Percentiles rank a stretch among this genome's conserved stretches.
These are phyloP conservation scores for Drosophila borborema DNA, from an alignment of 2,888 invertebrate genomes.

Conservation along the genomic window DNA sequence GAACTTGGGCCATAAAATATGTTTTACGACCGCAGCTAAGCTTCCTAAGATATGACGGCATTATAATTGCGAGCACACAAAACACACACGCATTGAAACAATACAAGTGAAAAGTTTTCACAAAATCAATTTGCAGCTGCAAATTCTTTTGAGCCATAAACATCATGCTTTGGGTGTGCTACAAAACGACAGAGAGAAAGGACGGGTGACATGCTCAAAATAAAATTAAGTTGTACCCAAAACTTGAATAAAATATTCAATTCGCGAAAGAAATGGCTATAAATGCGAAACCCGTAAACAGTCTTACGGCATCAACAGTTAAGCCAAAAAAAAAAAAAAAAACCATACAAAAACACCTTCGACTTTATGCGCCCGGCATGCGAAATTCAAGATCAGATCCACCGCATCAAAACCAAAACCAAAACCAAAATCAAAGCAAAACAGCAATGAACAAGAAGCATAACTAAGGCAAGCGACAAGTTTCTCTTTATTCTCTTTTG, in stretches of 20 bases:
- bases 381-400: conserved; percentile 73
- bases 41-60: conserved; percentile 53
- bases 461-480: conserved; percentile 30
- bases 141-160: conserved; percentile 58
- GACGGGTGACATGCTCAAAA: conserved; percentile 17
- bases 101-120: conserved; percentile 22
- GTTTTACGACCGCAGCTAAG: conserved; percentile 53
- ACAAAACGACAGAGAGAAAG: neutral
- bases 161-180: conserved; percentile 46
- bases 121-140: conserved; percentile 47
- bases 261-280: conserved; percentile 32
- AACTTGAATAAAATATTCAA: conserved; percentile 45
- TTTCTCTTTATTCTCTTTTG: neutral
- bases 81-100: conserved; percentile 16
- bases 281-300: conserved; percentile 33
- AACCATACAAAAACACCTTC: conserved; percentile 38
- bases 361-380: conserved; percentile 67
- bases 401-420: conserved; percentile 4
- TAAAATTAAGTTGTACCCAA: conserved; percentile 6
- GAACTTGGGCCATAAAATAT: conserved; percentile 61
- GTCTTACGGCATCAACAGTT: conserved; percentile 38
- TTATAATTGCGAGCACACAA: conserved; percentile 60
- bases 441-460: conserved; percentile 11
- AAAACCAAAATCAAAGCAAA: conserved; percentile 5
- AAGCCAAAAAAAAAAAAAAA: conserved; percentile 17